Conservation (phyloP, 2,113 vertebrate genomes). For the Stigmatopora nigra region DNA sequence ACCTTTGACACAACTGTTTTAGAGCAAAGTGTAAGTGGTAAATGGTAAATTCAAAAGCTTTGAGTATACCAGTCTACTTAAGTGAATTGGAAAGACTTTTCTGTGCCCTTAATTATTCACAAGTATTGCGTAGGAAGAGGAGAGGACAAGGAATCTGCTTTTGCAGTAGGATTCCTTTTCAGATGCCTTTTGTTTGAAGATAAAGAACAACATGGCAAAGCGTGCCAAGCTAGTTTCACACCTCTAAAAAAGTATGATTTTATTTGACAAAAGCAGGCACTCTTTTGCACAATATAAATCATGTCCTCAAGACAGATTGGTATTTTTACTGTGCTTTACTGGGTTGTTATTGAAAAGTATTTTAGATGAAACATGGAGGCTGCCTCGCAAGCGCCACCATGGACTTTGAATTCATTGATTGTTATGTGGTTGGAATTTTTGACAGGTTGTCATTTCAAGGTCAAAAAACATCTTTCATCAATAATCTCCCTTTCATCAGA, state of each 20-base stretch:
- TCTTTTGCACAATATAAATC: slow-evolving; percentile 27
- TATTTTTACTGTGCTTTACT: slow-evolving; percentile 31
- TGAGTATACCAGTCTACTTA: slow-evolving; percentile 24
- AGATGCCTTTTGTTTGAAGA: slow-evolving; percentile 15
- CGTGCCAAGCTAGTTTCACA: slow-evolving; percentile 9
- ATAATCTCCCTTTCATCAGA: neutral
- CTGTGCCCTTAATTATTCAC: slow-evolving; percentile 63
- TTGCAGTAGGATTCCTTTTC: slow-evolving; percentile 22
- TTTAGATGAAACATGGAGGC: slow-evolving; percentile 17
- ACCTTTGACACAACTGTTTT: neutral
- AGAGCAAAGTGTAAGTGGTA: slow-evolving; percentile 17
- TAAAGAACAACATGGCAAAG: slow-evolving; percentile 19
- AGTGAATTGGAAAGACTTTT: slow-evolving; percentile 41
- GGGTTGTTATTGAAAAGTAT: slow-evolving; percentile 31
- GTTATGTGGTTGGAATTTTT: neutral
- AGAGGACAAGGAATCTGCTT: slow-evolving; percentile 38
- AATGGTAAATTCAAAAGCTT: slow-evolving; percentile 23
- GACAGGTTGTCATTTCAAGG: neutral
- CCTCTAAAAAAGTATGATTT: slow-evolving; percentile 18
- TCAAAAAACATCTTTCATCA: neutral
- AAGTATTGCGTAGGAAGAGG: slow-evolving; percentile 40
- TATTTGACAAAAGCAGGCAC: slow-evolving; percentile 15
- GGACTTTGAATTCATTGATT: slow-evolving; percentile 3
- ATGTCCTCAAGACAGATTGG: slow-evolving; percentile 3
- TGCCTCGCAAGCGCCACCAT: neutral